Conservation (phyloP, 2,888 invertebrate species). For the Crossocerus cetratus region DNA sequence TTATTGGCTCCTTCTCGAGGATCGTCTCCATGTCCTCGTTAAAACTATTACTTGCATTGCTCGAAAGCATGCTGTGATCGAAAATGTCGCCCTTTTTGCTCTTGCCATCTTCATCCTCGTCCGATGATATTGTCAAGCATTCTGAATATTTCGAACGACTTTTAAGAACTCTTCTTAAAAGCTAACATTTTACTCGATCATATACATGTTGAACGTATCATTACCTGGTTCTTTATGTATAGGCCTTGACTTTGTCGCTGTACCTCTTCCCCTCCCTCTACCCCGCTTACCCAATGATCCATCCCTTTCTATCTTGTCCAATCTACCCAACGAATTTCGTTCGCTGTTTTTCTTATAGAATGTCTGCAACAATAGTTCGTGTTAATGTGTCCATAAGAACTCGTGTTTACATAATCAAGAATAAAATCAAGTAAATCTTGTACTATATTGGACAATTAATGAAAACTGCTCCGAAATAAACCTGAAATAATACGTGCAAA, state of each 20-base stretch:
- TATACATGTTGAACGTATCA: constrained; percentile 21
- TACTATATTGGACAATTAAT: constrained; percentile 19
- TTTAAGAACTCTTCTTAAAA: neutral
- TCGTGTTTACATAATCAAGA: constrained; percentile 9
- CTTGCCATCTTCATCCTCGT: constrained; percentile 74
- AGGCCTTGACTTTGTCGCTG: constrained; percentile 59
- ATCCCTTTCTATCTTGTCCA: constrained; percentile 58
- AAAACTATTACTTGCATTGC: constrained; percentile 40
- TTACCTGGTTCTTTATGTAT: constrained; percentile 74
- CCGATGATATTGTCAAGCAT: constrained; percentile 76
- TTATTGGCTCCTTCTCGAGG: constrained; percentile 75
- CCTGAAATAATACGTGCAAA: constrained; percentile 37
- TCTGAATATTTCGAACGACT: constrained; percentile 57
- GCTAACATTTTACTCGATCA: neutral
- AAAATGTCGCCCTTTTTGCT: constrained; percentile 40
- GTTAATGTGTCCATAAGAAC: constrained; percentile 19
- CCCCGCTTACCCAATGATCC: constrained; percentile 58
- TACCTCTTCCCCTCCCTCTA: constrained; percentile 60
- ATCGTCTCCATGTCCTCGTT: constrained; percentile 66
- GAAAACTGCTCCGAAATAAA: constrained; percentile 41
- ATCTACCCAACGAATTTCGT: constrained; percentile 53
- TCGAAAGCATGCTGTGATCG: constrained; percentile 41
- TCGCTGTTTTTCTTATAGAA: constrained; percentile 70
- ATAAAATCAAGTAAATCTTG: constrained; percentile 2
- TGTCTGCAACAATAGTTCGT: constrained; percentile 58